Base-by-base conservation (phyloP, 2,797 vertebrate species). In the Neopelma chrysocephalum region DNA sequence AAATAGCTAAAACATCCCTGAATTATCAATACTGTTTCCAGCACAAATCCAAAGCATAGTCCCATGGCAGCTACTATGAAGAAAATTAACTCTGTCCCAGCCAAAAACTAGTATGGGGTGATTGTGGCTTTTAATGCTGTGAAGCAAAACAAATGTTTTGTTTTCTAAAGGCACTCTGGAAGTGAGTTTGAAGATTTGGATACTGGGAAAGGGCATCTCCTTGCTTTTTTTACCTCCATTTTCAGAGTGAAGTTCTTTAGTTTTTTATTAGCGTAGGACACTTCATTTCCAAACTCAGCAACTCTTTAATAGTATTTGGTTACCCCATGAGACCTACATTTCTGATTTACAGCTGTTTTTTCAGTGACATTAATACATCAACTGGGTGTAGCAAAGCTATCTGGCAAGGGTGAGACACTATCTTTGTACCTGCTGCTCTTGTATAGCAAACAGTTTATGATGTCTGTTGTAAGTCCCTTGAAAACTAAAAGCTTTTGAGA, bases 401-500 rank as follows among this genome's bases (percentile, higher is more conserved):
- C 60, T 77, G 65, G 40, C 56, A 47, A 86, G 85, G 56, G 22
- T 3, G 1, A 95, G 93, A 77, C 4, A 1, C 50, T 79, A 7
- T 88, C 77, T 91, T 88, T 87, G 68, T 92, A 68, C 43, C 62
- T 42, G 4, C 58, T 78, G 20, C 51, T 95, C 62, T 90, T 1
- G 0, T 78, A 27, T 75, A 89, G 14, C 70, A 43, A 69, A 53
- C 61, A 64, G 66, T 92, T 95, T 90, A 71, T 92, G 68, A 85
- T 94, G 45, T 47, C 64, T 90, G 9, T 78, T 96, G 50, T 57
- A 89, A 85, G 78, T 89, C 88, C 71, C 81, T 89, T 85, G 88
- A 84, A 96, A 94, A 95, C 4, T 1, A 89, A 95, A 94, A 80
- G 93, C 85, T 93, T 90, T 57, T 68, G 91, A 89, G 78, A 92